Evolutionary conservation across 2,888 invertebrate genomes (phyloP).

Genomic region (Pseudococcus longispinus): DNA sequence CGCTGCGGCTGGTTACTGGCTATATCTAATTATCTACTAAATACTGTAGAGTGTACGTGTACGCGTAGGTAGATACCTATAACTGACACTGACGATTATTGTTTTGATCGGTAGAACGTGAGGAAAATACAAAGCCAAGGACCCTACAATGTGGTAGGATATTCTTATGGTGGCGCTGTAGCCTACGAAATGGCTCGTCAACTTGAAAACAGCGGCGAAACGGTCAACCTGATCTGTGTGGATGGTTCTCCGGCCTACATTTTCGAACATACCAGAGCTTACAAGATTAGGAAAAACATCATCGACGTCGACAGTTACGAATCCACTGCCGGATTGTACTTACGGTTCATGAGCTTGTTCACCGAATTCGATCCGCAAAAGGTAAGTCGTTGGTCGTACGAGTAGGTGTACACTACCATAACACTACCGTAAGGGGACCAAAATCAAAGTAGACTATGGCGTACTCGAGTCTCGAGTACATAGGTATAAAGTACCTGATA

Average conservation of each 20-base stretch:
- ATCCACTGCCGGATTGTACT: slow-evolving; percentile 69
- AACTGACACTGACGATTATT: too few species aligned
- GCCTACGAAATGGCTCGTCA: slow-evolving; percentile 94
- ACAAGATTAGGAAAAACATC: slow-evolving; percentile 66
- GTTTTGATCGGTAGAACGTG: slow-evolving; percentile 68
- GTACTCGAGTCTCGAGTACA: too few species aligned
- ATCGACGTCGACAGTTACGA: slow-evolving; percentile 71
- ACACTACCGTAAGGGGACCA: too few species aligned
- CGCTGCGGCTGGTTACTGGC: too few species aligned
- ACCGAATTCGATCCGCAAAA: slow-evolving; percentile 74
- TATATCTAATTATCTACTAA: too few species aligned
- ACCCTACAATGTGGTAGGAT: slow-evolving; percentile 89
- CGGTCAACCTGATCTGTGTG: slow-evolving; percentile 75
- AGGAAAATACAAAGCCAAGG: slow-evolving; percentile 78
- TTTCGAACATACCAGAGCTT: slow-evolving; percentile 76
- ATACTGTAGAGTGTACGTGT: too few species aligned
- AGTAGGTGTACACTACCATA: too few species aligned
- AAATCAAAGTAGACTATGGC: too few species aligned
- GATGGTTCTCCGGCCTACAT: slow-evolving; percentile 91
- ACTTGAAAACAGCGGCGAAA: slow-evolving; percentile 70
- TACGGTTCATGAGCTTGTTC: slow-evolving; percentile 83
- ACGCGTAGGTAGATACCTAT: too few species aligned
- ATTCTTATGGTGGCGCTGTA: slow-evolving; percentile 94
- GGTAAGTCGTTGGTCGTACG: slow-evolving; percentile 63
- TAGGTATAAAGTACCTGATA: too few species aligned